Evolutionary conservation across 1,140 invertebrate genomes (phyloP), one percentile per base, ranked within the genome.

Genomic region (Mya arenaria): DNA sequence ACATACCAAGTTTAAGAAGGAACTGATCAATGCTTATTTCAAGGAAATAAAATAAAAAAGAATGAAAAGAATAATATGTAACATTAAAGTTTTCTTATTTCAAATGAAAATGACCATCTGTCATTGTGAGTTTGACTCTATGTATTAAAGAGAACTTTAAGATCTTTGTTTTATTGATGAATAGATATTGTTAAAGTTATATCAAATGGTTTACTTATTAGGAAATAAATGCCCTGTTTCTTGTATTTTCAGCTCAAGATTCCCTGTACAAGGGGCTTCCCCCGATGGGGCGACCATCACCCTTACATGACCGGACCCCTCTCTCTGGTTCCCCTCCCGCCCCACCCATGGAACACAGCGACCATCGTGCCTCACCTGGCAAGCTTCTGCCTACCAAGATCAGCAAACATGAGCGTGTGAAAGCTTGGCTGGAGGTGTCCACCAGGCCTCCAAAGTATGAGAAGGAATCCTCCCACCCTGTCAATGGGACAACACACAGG

Each of bases 331-430:
- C 65, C n/a, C 17, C 32, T 25, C 48, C 34, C 5, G 32, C 48
- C 30, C 79, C 66, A 28, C 72, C 34, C 44, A 55, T 13, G 37
- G 48, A 63, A 32, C 78, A 44, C 78, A 84, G 28, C 37, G 81
- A 37, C 79, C 79, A 41, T 82, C 85, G 52, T 30, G 37, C 77
- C 13, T 89, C 88, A 23, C 79, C 77, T n/a, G 85, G 82, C 19
- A 89, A 90, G 71, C 87, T 90, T 74, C 82, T 90, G 69, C 89
- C 89, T 19, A 86, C 87, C 2, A 89, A 88, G 52, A 65, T 84
- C 28, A 83, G 84, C 34, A 88, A 88, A 68, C 86, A 88, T 23
- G 86, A 89, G 6, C 72, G 89, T 41, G 48, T 86, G 30, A 87
- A 89, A 71, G 86, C 88, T 10, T 65, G 89, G 48, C 86, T 90